Evolutionary conservation across 2,888 invertebrate species (phyloP), one percentile per base, ranked within the genome.

Genomic region (Lithodes maja): DNA sequence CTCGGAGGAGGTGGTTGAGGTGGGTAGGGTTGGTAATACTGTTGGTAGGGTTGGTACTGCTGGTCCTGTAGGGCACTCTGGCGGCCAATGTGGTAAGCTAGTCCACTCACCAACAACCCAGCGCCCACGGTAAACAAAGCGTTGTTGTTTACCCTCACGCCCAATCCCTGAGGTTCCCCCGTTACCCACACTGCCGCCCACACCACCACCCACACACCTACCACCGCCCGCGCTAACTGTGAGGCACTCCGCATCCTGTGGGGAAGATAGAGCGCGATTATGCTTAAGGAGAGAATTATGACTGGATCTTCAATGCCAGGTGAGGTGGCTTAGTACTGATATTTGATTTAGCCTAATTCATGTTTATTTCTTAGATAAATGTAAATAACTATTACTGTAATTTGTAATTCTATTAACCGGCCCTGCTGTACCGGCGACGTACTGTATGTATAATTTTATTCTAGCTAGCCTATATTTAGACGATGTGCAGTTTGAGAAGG

Each of bases 21-120:
- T 78, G 53, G 50, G 53, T 78, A 78, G 78, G 49, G 9, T 12
- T 7, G 5, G 50, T 53, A 12, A 52, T 78, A 15, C 33, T 78
- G 52, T 78, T 7, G 79, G 3, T 5, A 52, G 50, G 52, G 15
- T 17, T n/a, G 12, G 12, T 74, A 53, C 53, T 83, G 61, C 33
- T 77, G 68, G 1, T 81, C 50, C 17, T 61, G 75, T 53, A 61
- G 12, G 2, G 74, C 75, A 54, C 17, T 50, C 12, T 80, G 49
- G 50, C 81, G 88, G 17, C 88, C 88, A 0, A 79, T 52, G 68
- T 88, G 84, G 68, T 74, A 88, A 1, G 80, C 88, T 1, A 81
- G 71, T 1, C 88, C 88, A 5, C 55, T 55, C 9, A 83, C 55
- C 50, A 88, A 79, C 15, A 80, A 49, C 1, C 81, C 88, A 2